Evolutionary conservation across 2,113 vertebrate species (phyloP), one percentile per base, ranked within the genome.

Genomic region (Pogonocichla stellata): DNA sequence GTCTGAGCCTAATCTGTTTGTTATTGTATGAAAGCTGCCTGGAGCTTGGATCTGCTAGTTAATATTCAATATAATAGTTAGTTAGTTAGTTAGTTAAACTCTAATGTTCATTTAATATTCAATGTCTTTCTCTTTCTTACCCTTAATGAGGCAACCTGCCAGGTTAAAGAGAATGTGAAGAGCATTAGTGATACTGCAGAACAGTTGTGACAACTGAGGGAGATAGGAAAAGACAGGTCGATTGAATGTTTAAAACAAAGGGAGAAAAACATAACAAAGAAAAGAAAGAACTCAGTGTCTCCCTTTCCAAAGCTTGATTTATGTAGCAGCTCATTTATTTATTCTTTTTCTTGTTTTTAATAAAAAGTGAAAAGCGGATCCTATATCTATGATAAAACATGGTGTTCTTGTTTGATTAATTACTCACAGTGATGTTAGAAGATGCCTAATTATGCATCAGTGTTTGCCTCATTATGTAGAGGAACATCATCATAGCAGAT

Each of bases 391-490:
- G 86, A 78, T 95, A 88, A 91, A 64, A 2, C 22, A 75, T 48
- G 51, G 75, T 95, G 91, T 78, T 94, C 95, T 65, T 95, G 53
- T 97, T 97, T 98, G 97, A 98, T 97, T 95, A 97, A 96, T 84
- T 40, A 83, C 61, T 91, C 72, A 26, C 48, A 50, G 67, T 95
- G 94, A 92, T 95, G 85, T 93, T 93, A 96, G 93, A 83, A 96
- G 91, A 96, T 96, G 80, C 86, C 92, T 97, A 97, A 98, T 98
- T 98, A 97, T 95, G 91, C 92, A 94, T 90, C 69, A 53, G 4
- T 80, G 64, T 97, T 97, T 97, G 86, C 75, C 89, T 97, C 95
- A 88, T 97, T 97, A 96, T 95, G 72, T 83, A 80, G 71, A 78
- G 88, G 95, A 97, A 94, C 53, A 86, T 92, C 47, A 88, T 95